A percentile compares a stretch with the other conserved stretches of the same genome.
These are phyloP conservation scores for Apteryx mantelli DNA, from an alignment of 2,113 vertebrate genomes.

Conservation along the genomic window DNA sequence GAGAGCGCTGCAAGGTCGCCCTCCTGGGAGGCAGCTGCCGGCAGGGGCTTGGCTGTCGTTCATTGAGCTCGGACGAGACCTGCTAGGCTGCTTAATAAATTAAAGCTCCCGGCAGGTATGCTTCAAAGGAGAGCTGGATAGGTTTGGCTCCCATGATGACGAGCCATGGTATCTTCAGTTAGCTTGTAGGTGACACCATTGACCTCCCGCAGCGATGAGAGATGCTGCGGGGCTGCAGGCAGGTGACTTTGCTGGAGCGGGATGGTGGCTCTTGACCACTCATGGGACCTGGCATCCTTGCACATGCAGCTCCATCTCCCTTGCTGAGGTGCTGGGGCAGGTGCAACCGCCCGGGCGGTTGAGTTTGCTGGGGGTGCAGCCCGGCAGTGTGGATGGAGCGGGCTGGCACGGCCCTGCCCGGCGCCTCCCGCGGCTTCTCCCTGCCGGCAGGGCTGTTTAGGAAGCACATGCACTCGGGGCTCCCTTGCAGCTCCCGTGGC, in stretches of 20 bases:
- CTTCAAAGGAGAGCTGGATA: neutral
- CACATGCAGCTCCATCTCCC: neutral
- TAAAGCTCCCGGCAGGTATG: neutral
- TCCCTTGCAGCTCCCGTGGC: too few relatives aligned
- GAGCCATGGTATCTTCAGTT: neutral
- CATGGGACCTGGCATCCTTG: too few relatives aligned
- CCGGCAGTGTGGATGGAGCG: neutral
- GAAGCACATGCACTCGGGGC: too few relatives aligned
- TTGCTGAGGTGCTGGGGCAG: too few relatives aligned
- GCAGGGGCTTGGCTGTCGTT: neutral
- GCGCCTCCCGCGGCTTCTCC: too few relatives aligned
- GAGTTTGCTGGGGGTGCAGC: neutral
- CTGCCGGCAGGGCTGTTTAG: too few relatives aligned
- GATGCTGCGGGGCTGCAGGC: too few relatives aligned
- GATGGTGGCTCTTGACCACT: too few relatives aligned
- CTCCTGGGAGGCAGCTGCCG: neutral
- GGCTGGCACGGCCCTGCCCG: too few relatives aligned
- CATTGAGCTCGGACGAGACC: neutral
- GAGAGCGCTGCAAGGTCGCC: too few relatives aligned
- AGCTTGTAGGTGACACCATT: neutral
- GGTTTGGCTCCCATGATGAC: neutral
- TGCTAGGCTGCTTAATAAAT: neutral
- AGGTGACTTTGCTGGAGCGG: too few relatives aligned
- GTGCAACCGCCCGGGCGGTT: too few relatives aligned
- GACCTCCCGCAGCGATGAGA: rapidly evolving